phyloP scores from a whole-genome alignment of 2,888 invertebrate genomes.

The Apotomis capreana region DNA sequence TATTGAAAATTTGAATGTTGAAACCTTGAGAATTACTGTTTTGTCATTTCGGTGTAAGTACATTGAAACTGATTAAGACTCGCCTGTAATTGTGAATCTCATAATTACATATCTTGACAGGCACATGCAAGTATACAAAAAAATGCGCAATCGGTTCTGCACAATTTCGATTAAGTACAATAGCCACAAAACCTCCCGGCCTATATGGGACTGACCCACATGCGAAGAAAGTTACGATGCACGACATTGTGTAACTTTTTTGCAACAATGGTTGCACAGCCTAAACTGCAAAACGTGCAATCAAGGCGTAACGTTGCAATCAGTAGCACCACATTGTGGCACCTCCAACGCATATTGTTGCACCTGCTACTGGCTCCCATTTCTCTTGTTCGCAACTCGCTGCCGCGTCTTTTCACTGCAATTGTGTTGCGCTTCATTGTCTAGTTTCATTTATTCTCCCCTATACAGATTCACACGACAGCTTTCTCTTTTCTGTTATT shows the following conservation, averaged over 20 bases:
- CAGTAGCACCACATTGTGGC: conserved; percentile 62
- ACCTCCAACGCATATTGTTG: conserved; percentile 60
- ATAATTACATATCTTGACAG: no score
- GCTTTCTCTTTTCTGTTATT: conserved; percentile 64
- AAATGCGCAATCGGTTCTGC: no score
- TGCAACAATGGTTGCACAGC: conserved; percentile 29
- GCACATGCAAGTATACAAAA: no score
- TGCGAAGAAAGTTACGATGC: not conserved
- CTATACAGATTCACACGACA: conserved; percentile 57
- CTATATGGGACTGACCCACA: not conserved
- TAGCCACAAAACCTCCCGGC: not conserved
- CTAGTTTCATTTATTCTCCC: conserved; percentile 70
- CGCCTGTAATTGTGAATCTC: no score
- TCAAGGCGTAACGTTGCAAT: conserved; percentile 52
- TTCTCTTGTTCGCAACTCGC: conserved; percentile 76
- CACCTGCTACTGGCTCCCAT: conserved; percentile 70
- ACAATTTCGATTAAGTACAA: no score
- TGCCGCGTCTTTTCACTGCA: conserved; percentile 75
- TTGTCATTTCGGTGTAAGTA: no score
- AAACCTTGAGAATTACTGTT: no score
- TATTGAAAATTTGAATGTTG: no score
- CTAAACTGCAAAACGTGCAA: conserved; percentile 53
- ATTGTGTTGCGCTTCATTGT: conserved; percentile 78
- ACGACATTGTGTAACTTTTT: conserved; percentile 8
- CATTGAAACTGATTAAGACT: no score